Conservation (phyloP, 2,888 invertebrate species). For the Minunthozetes semirufus region DNA sequence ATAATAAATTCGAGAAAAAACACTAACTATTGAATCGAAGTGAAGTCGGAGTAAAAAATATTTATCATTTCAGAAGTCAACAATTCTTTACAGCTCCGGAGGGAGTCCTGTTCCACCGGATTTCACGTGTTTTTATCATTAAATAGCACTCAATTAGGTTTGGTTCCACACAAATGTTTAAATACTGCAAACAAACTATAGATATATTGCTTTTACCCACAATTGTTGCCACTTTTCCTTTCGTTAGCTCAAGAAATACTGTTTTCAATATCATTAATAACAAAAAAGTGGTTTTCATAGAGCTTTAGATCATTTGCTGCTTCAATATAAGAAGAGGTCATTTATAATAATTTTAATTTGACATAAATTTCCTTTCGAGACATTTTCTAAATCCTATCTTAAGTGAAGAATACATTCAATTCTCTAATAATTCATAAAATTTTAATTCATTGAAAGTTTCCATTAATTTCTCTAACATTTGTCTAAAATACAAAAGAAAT, state of each 20-base stretch:
- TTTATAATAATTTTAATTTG: conserved; percentile 13
- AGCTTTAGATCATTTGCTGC: conserved; percentile 8
- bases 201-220: background rate
- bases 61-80: background rate
- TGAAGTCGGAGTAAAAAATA: background rate
- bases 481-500: background rate
- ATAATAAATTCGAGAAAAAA: background rate
- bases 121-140: conserved; percentile 1
- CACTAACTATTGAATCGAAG: background rate
- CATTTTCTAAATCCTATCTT: background rate
- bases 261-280: conserved; percentile 21
- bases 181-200: background rate
- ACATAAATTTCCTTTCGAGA: background rate
- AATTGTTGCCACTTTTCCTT: background rate
- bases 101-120: conserved; percentile 4
- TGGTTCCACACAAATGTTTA: background rate
- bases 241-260: background rate
- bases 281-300: background rate
- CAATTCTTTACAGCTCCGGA: background rate
- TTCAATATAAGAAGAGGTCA: background rate
- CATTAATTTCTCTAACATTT: background rate
- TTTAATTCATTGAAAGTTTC: background rate
- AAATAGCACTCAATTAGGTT: conserved; percentile 10
- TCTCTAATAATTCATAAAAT: background rate
- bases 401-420: background rate